Evolutionary conservation across 2,797 vertebrate genomes (phyloP).

Genomic region (Schizopygopsis pylzovi): DNA sequence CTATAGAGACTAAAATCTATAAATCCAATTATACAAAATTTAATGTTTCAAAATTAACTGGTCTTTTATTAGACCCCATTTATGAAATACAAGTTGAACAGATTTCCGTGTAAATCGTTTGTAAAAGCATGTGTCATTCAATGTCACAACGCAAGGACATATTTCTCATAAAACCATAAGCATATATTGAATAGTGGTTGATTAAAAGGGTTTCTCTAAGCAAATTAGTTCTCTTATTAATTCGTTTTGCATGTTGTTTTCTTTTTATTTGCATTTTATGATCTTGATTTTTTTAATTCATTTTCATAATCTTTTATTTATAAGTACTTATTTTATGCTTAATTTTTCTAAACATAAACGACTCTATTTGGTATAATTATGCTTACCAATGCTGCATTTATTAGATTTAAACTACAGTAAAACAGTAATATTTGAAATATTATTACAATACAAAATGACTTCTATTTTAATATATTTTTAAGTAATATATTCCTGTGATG

Average conservation of each 20-base stretch:
- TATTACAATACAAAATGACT: not conserved
- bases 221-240: not conserved
- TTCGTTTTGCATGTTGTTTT: not conserved
- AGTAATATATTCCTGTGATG: not conserved
- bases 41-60: slow-evolving; percentile 2
- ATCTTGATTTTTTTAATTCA: not conserved
- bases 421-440: not conserved
- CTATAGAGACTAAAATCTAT: not conserved
- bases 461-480: not conserved
- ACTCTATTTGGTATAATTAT: not conserved
- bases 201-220: not conserved
- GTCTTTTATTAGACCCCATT: slow-evolving; percentile 5
- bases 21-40: not conserved
- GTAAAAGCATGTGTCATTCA: not conserved
- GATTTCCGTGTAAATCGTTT: not conserved
- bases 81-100: not conserved
- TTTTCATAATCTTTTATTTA: not conserved
- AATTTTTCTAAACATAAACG: not conserved
- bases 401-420: not conserved
- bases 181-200: not conserved
- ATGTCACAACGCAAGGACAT: not conserved
- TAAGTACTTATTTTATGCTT: not conserved
- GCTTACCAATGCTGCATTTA: not conserved
- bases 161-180: not conserved
- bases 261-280: not conserved